A percentile compares a stretch with the other conserved stretches of the same genome.
These are phyloP conservation scores for Trissoscelio sp. DNA, from an alignment of 2,888 invertebrate species.

Conservation along the genomic window DNA sequence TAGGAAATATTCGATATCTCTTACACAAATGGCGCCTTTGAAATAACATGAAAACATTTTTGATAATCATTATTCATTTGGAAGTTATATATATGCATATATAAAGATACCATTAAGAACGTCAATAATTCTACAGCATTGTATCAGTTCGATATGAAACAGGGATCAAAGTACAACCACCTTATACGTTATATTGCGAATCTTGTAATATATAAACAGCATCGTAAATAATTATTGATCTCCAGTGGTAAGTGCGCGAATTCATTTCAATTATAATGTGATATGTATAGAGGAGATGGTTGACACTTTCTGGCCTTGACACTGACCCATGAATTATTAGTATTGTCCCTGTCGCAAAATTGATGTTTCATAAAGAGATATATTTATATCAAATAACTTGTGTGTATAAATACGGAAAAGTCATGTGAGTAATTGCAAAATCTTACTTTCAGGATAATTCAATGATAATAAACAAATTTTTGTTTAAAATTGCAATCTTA, in stretches of 20 bases:
- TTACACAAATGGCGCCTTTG: slow-evolving; percentile 13
- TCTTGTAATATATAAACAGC: slow-evolving; percentile 1
- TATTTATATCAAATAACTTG: slow-evolving; percentile 3
- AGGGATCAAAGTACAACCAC: slow-evolving; percentile 33
- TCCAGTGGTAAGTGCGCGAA: slow-evolving; percentile 7
- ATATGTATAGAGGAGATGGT: slow-evolving; percentile 11
- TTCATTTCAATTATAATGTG: slow-evolving; percentile 34
- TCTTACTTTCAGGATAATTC: neutral
- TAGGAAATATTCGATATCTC: slow-evolving; percentile 2
- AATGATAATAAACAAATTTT: neutral
- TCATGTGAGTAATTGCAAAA: neutral
- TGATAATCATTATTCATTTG: slow-evolving; percentile 9
- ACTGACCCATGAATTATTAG: slow-evolving; percentile 23
- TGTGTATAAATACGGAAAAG: neutral
- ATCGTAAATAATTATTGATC: slow-evolving; percentile 30
- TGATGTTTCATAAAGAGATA: neutral
- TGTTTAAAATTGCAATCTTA: neutral
- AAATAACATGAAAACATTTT: slow-evolving; percentile 16
- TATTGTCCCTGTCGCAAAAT: neutral
- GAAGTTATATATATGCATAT: neutral
- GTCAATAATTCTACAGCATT: neutral
- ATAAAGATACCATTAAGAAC: neutral
- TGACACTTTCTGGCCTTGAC: slow-evolving; percentile 32
- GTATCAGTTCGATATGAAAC: slow-evolving; percentile 31
- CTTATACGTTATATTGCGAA: slow-evolving; percentile 21